Percentiles rank a stretch among this genome's conserved stretches.
phyloP scores from a whole-genome alignment of 2,888 invertebrate species.

The Elegia similella region DNA sequence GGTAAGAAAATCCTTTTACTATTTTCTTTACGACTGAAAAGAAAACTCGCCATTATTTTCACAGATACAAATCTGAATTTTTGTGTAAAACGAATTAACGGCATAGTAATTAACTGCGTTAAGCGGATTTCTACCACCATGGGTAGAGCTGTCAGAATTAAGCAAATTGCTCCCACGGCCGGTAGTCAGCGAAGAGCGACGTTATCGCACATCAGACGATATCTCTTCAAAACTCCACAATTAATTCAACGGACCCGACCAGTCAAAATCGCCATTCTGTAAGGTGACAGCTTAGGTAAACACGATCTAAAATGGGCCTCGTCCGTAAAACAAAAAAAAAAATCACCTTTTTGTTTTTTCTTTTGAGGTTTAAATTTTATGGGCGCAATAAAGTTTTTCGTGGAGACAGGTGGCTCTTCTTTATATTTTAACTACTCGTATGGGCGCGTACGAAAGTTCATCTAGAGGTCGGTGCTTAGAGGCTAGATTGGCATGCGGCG shows the following conservation, averaged over 20 bases:
- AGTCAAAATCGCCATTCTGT: slow-evolving; percentile 79
- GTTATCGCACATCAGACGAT: slow-evolving; percentile 73
- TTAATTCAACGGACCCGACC: slow-evolving; percentile 71
- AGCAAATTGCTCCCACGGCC: slow-evolving; percentile 61
- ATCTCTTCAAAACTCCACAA: slow-evolving; percentile 73
- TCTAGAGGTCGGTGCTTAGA: slow-evolving; percentile 58
- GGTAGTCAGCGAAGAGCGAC: slow-evolving; percentile 54
- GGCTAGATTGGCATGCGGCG: slow-evolving; percentile 65
- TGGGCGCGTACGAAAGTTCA: slow-evolving; percentile 51
- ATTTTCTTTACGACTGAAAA: slow-evolving; percentile 9
- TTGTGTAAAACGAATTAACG: slow-evolving; percentile 10
- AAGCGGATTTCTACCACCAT: slow-evolving; percentile 46
- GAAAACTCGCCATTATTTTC: not conserved
- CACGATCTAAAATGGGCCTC: slow-evolving; percentile 75
- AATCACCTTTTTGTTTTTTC: slow-evolving; percentile 70
- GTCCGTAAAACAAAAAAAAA: slow-evolving; percentile 67
- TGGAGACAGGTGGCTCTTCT: slow-evolving; percentile 81
- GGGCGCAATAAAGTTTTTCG: slow-evolving; percentile 78
- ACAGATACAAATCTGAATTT: not conserved
- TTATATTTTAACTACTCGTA: slow-evolving; percentile 71
- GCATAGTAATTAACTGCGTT: slow-evolving; percentile 53
- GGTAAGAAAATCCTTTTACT: slow-evolving; percentile 51
- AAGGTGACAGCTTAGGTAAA: slow-evolving; percentile 81
- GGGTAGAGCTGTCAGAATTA: slow-evolving; percentile 58
- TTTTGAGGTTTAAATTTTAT: slow-evolving; percentile 80